Evolutionary conservation across 2,113 vertebrate species (phyloP), one percentile per base, ranked within the genome.

Genomic region (Cephalopterus ornatus): DNA sequence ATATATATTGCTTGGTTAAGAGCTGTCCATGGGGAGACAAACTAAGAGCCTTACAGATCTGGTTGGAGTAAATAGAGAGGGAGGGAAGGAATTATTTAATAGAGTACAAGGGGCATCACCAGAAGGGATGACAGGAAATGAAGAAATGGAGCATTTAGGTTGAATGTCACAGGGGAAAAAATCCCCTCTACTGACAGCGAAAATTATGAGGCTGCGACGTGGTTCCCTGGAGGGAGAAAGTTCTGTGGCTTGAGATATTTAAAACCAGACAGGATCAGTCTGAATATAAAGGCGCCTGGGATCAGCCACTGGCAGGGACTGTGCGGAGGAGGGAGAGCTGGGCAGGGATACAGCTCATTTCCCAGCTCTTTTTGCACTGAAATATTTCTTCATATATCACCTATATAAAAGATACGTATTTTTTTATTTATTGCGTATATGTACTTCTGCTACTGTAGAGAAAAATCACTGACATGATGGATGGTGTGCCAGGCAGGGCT

Each of bases 91-190:
- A 94, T 96, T 96, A 96, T 93, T 96, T 96, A 95, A 70, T 61
- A 44, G 73, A 92, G 83, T 89, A 81, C 88, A 96, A 93, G 95
- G 95, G 92, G 88, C 86, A 95, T 91, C 96, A 95, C 91, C 76
- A 92, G 86, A 77, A 95, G 93, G 88, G 83, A 92, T 94, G 93
- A 89, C 93, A 95, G 95, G 77, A 96, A 96, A 95, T 94, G 91
- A 94, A 94, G 93, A 93, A 96, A 96, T 68, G 79, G 85, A 96
- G 94, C 83, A 65, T 96, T 94, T 94, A 93, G 92, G 93, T 93
- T 92, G 92, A 95, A 96, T 95, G 93, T 96, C 92, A 88, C 91
- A 78, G 88, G 94, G 94, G 89, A 78, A 97, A 94, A 95, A 95
- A 95, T 86, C 88, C 86, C 93, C 93, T 96, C 86, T 96, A 89